Conservation (phyloP, 2,888 invertebrate species). For the Drosophila hamatofila region DNA sequence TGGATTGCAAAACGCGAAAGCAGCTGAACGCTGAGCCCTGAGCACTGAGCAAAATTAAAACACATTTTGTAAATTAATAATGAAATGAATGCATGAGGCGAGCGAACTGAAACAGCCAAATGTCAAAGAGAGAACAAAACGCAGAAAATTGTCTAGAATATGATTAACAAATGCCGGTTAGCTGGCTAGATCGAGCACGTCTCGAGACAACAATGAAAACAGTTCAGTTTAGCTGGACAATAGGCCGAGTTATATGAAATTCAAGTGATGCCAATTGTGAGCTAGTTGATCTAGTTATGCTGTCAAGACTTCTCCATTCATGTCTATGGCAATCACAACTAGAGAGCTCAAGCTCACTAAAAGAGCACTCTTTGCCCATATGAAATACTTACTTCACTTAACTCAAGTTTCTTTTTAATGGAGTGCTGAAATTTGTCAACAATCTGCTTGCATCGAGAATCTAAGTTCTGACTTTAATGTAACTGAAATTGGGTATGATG, state of each 20-base stretch:
- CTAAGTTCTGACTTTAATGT: too few species aligned
- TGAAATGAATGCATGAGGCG: constrained; percentile 47
- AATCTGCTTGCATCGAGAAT: too few species aligned
- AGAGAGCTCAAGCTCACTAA: not conserved
- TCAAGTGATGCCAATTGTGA: not conserved
- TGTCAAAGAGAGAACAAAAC: not conserved
- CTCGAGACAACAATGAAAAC: not conserved
- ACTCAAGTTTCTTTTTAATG: not conserved
- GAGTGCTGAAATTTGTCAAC: not conserved
- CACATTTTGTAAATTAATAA: constrained; percentile 63
- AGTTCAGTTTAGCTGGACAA: not conserved
- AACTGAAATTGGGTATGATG: too few species aligned
- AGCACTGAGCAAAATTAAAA: constrained; percentile 43
- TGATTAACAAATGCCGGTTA: not conserved
- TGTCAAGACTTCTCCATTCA: accelerated
- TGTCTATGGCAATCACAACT: not conserved
- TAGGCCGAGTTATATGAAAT: not conserved
- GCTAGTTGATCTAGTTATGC: not conserved
- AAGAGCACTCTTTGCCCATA: not conserved
- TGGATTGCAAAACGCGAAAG: constrained; percentile 24
- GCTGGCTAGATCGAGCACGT: not conserved
- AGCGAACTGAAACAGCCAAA: constrained; percentile 29
- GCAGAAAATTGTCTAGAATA: not conserved
- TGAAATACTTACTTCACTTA: not conserved
- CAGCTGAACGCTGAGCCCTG: constrained; percentile 22